These are phyloP conservation scores for Gopherus flavomarginatus DNA, from an alignment of 2,113 vertebrate genomes.

Conservation along the genomic window DNA sequence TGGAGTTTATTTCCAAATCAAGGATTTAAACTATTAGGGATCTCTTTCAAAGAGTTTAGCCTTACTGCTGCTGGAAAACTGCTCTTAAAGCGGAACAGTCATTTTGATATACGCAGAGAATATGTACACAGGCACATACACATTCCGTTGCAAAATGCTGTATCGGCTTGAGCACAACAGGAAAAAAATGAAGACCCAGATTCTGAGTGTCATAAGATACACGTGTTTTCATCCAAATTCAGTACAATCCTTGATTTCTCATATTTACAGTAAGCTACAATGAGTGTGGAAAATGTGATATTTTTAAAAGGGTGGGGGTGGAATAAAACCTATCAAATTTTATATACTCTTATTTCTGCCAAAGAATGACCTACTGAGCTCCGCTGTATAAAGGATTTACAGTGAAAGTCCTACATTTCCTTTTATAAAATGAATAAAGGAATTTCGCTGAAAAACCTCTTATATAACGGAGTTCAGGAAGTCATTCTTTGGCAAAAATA, in stretches of 20 bases:
- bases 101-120: not conserved
- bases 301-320: not conserved
- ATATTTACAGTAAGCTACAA: not conserved
- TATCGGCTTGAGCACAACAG: not conserved
- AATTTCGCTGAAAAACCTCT: not conserved
- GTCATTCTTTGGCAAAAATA: not conserved
- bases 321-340: not conserved
- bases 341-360: not conserved
- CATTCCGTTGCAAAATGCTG: not conserved
- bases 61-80: not conserved
- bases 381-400: not conserved
- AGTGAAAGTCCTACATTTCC: not conserved
- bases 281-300: not conserved
- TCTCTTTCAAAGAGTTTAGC: not conserved
- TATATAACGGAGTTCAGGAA: not conserved
- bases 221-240: not conserved
- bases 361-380: not conserved
- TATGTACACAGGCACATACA: not conserved
- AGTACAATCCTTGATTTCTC: not conserved
- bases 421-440: not conserved
- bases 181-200: not conserved
- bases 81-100: not conserved
- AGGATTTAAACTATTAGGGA: not conserved
- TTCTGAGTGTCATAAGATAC: not conserved
- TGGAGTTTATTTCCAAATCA: not conserved